Base-by-base conservation (phyloP, 1,140 invertebrate species). In the Subanguina moxae region DNA sequence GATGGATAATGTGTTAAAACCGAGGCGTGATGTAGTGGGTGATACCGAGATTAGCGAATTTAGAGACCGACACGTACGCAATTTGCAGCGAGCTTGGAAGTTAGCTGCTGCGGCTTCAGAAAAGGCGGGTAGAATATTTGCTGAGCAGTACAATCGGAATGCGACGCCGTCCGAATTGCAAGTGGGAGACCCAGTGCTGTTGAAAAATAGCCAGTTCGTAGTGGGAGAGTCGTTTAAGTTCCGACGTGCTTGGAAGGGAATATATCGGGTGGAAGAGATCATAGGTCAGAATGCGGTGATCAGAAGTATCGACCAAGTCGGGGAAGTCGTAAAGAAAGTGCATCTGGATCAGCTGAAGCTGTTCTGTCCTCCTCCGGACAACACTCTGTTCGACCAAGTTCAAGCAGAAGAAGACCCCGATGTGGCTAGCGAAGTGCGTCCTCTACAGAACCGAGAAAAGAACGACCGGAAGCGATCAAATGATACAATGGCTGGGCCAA, bases 11-110 rank as follows among this genome's bases (percentile, higher is more conserved):
- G 32, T 69, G 1, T 19, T 70, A 3, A 8, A 58, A 1, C 63
- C 68, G 0, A 61, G 43, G 9, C 46, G 38, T 32, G 68, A 42
- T 1, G 27, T 30, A 9, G 0, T 58, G 15, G 30, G 25, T n/a
- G 32, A 38, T 23, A 62, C 28, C 0, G 67, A 59, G 9, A 25
- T 25, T 5, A 32, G 21, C 1, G 48, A 62, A n/a, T 62, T 38
- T 70, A 19, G 59, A 70, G 30, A 28, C 46, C 5, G 27, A 57
- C n/a, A 70, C 27, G 23, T 70, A 15, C 57, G 9, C 13, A 30
- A 27, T 28, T 38, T 70, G 32, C 32, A 56, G 30, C n/a, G 32
- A 21, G 68, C 68, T n/a, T 70, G n/a, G 68, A 15, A 68, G 28
- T 58, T 17, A 8, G 67, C 68, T 0, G n/a, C 48, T 0, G 65